Evolutionary conservation across 2,797 vertebrate species (phyloP), one percentile per base, ranked within the genome.

Genomic region (Danio aesculapii): DNA sequence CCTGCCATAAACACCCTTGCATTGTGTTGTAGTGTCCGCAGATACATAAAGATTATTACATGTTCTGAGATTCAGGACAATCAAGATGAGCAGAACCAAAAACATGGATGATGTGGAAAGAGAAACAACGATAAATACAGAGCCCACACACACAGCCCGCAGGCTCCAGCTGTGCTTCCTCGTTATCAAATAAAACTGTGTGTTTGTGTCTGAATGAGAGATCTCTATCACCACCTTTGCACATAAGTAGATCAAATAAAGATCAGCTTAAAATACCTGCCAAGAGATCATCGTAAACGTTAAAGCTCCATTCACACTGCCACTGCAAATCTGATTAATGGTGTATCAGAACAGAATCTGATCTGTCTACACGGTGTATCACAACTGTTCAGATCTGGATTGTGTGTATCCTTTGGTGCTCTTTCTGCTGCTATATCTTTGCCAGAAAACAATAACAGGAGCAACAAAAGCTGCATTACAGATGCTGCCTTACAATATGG

Each of bases 121-220:
- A 87, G n/a, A 88, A 81, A 89, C 83, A 88, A 82, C 69, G 88
- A 91, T 91, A 90, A 50, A 76, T 63, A 81, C 59, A 84, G 92
- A 94, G 92, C 92, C 89, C 92, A 92, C 93, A 92, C 92, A 90
- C 77, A 83, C 91, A 92, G 88, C 85, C 82, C 71, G 61, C 83
- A 84, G 77, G 77, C 84, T 81, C 83, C 87, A 75, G 82, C 84
- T 77, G 79, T 81, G 77, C 53, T 67, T 81, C 12, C 82, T 77
- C 78, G 64, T 84, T 85, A 89, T 91, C 91, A 88, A 86, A 89
- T 81, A 10, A 79, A 74, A 66, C 61, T 41, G 39, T 64, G 58
- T 49, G 57, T 59, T 43, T 75, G 83, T 70, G 66, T 66, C 47
- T 77, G 17, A 63, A 43, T 59, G 17, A 70, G 55, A 71, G 77